A percentile compares a stretch with the other conserved stretches of the same genome.
Conservation (phyloP, 2,113 vertebrate species). For the Campylorhamphus procurvoides region DNA sequence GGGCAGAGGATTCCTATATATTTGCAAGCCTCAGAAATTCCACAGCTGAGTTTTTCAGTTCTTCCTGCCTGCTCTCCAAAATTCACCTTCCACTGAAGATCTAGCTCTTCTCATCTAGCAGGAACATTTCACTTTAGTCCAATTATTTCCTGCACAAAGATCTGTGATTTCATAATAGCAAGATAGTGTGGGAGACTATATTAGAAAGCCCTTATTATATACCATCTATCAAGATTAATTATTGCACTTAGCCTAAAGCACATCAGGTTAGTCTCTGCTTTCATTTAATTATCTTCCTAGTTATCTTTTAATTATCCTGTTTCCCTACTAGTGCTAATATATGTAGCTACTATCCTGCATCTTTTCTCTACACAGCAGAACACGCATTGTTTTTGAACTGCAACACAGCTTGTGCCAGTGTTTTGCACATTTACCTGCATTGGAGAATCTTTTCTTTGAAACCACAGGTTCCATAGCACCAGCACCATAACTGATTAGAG, state of each 20-base stretch:
- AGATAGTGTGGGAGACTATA: neutral
- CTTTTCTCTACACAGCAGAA: neutral
- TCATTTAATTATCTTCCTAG: slow-evolving; percentile 63
- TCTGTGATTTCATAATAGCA: neutral
- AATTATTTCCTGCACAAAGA: slow-evolving; percentile 20
- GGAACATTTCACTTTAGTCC: neutral
- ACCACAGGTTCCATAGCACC: neutral
- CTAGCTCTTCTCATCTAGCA: neutral
- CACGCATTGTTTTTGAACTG: neutral
- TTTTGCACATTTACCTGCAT: neutral
- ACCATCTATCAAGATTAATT: slow-evolving; percentile 53
- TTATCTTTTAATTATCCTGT: slow-evolving; percentile 60
- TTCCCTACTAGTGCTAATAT: neutral
- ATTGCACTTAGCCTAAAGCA: slow-evolving; percentile 49
- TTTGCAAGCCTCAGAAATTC: neutral
- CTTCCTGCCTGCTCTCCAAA: neutral
- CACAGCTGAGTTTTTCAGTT: neutral
- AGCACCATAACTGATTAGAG: neutral
- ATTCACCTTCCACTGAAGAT: neutral
- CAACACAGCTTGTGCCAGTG: neutral
- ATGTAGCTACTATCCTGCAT: neutral
- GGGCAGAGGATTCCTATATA: neutral
- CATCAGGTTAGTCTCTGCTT: slow-evolving; percentile 39
- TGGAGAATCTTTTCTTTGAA: neutral
- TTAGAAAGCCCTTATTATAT: slow-evolving; percentile 16